A percentile compares a stretch with the other conserved stretches of the same genome.
Conservation (phyloP, 2,888 invertebrate genomes). For the Clistopyga incitator region DNA sequence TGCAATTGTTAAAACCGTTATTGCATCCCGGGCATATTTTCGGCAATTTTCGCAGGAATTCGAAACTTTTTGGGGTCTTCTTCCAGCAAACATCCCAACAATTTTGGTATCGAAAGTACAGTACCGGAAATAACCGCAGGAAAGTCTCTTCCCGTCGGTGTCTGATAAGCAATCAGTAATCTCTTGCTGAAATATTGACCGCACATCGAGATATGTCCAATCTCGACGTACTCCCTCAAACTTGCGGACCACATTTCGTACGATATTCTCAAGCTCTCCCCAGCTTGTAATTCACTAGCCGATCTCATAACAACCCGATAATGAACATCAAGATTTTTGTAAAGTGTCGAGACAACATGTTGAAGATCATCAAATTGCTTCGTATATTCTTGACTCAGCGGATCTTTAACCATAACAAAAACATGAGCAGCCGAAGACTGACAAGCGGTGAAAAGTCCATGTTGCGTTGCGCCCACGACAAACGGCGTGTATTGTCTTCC, state of each 20-base stretch:
- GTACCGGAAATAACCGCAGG: slow-evolving; percentile 90
- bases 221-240: slow-evolving; percentile 88
- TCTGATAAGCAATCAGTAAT: slow-evolving; percentile 89
- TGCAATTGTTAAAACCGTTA: neutral
- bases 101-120: slow-evolving; percentile 89
- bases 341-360: slow-evolving; percentile 86
- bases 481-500: slow-evolving; percentile 89
- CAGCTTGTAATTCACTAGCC: slow-evolving; percentile 87
- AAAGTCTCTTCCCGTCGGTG: slow-evolving; percentile 86
- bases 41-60: slow-evolving; percentile 74
- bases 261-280: slow-evolving; percentile 89
- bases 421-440: slow-evolving; percentile 90
- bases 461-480: slow-evolving; percentile 76
- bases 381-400: slow-evolving; percentile 84
- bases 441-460: slow-evolving; percentile 88
- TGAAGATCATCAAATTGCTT: slow-evolving; percentile 86
- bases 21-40: slow-evolving; percentile 59
- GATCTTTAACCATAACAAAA: slow-evolving; percentile 85
- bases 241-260: slow-evolving; percentile 91
- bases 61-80: slow-evolving; percentile 84
- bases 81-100: slow-evolving; percentile 91
- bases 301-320: slow-evolving; percentile 88
- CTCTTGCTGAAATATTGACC: slow-evolving; percentile 92
- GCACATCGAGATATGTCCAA: slow-evolving; percentile 90
- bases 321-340: slow-evolving; percentile 88